Base-by-base conservation (phyloP, 1,140 invertebrate genomes). In the Panulirus ornatus region DNA sequence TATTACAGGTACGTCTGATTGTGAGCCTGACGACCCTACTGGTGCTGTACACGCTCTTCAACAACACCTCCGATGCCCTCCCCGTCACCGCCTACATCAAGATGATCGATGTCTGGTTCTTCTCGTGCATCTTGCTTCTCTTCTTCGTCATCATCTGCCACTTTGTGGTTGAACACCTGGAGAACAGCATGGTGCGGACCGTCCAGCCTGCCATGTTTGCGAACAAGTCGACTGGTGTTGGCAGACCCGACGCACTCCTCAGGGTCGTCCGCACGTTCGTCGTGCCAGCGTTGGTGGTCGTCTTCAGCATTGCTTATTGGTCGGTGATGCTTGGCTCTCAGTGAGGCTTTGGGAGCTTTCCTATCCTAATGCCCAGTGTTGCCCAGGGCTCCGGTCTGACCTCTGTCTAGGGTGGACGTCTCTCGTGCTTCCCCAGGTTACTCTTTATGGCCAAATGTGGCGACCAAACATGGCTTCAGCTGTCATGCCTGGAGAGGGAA, bases 91-190 rank as follows among this genome's bases (percentile, higher is more conserved):
- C 58, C 58, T 30, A 27, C 27, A 27, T 66, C 16, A 66, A 66
- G 22, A 66, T 66, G 58, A 66, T 66, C n/a, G 58, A 66, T 66
- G 58, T 66, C 2, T 66, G 58, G 58, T 66, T 66, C 58, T 66
- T 66, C 27, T 27, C 16, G 8, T 66, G 58, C 11, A 66, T 66
- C 58, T 66, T 66, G n/a, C 58, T 66, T 27, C n/a, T 66, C 16
- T 66, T 66, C 58, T 66, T 22, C 58, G 30, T 66, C 58, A 66
- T 66, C 58, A 8, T 66, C 1, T 66, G n/a, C 58, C 58, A 66
- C 58, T n/a, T 66, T n/a, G 30, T 9, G 27, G 22, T 27, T 8
- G n/a, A 66, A 6, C 58, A 27, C 58, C 58, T 8, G n/a, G 58
- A 66, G n/a, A 66, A 66, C 27, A 2, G 8, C 58, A 6, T 2